Percentiles rank a stretch among this genome's conserved stretches.
Evolutionary conservation across 2,113 vertebrate species (phyloP).

Genomic region (Anhinga anhinga): DNA sequence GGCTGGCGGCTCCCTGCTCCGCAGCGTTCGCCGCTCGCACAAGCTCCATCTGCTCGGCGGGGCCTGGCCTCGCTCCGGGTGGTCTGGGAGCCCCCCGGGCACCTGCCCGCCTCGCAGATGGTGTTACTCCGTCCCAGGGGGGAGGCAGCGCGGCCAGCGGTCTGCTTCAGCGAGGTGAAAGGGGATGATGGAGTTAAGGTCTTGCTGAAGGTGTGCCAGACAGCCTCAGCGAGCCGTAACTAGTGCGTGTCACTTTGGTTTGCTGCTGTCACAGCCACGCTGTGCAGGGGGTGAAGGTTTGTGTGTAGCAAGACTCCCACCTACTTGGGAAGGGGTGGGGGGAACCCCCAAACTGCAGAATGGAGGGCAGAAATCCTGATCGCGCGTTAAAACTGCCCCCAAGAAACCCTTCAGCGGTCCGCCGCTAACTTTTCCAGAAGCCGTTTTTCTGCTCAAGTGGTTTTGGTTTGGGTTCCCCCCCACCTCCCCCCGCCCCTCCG

Average conservation of each 20-base stretch:
- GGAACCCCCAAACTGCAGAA: background rate
- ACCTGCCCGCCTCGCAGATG: slow-evolving; percentile 35
- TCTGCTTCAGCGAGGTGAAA: background rate
- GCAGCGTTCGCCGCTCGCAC: background rate
- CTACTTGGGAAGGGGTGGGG: background rate
- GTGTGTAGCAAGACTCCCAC: background rate
- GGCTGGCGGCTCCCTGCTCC: background rate
- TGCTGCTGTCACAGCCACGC: background rate
- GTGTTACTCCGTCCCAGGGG: background rate
- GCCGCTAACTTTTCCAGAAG: background rate
- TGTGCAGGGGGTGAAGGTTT: background rate
- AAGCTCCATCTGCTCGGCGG: slow-evolving; percentile 21
- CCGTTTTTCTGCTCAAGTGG: background rate
- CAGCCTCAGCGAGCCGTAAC: background rate
- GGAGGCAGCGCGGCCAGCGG: background rate
- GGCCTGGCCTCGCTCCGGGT: background rate
- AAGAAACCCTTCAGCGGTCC: background rate
- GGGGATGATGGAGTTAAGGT: background rate
- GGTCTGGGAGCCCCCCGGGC: background rate
- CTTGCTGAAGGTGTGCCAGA: background rate
- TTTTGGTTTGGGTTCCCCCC: background rate
- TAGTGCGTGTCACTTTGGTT: background rate
- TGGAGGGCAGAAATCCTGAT: background rate
- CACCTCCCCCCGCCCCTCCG: too few relatives aligned
- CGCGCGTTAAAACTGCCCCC: background rate